phyloP scores from a whole-genome alignment of 2,113 vertebrate genomes.

The Vicugna pacos region DNA sequence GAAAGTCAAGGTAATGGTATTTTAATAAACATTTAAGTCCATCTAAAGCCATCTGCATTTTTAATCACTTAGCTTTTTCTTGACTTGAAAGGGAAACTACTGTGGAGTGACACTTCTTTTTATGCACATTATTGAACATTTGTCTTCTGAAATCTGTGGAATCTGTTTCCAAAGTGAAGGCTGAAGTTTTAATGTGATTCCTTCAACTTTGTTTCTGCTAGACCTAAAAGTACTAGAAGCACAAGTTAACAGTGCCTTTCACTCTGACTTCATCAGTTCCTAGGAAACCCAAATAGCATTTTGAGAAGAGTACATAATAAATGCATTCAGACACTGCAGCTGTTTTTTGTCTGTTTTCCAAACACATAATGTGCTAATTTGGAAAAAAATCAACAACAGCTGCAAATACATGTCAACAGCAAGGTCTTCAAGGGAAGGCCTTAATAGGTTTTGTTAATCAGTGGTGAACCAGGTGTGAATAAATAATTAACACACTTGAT shows the following conservation, averaged over 20 bases:
- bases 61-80: slow-evolving; percentile 32
- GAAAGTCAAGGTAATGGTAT: slow-evolving; percentile 15
- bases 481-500: slow-evolving; percentile 76
- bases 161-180: slow-evolving; percentile 21
- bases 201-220: not conserved
- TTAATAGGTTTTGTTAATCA: slow-evolving; percentile 80
- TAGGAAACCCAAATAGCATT: slow-evolving; percentile 64
- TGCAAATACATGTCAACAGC: slow-evolving; percentile 81
- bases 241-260: slow-evolving; percentile 65
- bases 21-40: slow-evolving; percentile 63
- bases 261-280: slow-evolving; percentile 76
- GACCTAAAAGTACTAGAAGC: not conserved
- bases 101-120: not conserved
- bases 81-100: not conserved
- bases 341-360: slow-evolving; percentile 81
- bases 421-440: slow-evolving; percentile 71
- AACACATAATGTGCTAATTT: slow-evolving; percentile 76
- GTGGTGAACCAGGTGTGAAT: slow-evolving; percentile 76
- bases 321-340: slow-evolving; percentile 74
- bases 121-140: not conserved
- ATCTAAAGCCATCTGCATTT: not conserved
- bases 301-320: slow-evolving; percentile 76
- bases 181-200: not conserved
- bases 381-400: slow-evolving; percentile 77
- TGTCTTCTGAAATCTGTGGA: not conserved